Evolutionary conservation across 2,797 vertebrate genomes (phyloP), one percentile per base, ranked within the genome.

Genomic region (Dromococcyx pavoninus): DNA sequence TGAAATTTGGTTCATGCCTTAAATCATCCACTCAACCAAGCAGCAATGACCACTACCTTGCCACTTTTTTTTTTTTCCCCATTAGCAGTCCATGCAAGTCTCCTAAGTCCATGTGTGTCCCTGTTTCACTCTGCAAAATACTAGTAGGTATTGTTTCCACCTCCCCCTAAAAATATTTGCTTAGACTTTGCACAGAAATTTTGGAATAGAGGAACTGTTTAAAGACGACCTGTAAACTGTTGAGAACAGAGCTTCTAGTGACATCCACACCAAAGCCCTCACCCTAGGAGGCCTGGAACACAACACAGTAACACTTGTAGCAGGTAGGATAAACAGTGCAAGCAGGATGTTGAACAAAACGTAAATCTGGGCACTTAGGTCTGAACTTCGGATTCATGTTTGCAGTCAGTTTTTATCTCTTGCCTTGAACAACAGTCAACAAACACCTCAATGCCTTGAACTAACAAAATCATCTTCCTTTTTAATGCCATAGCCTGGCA

Each of bases 341-440:
- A 3, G 41, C 56, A 89, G 37, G 58, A 67, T 1, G 13, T 16
- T 37, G 64, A 57, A 39, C 64, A 60, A 33, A 33, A 43, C 27
- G 25, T 18, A 35, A 60, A 88, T 56, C 64, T 22, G 17, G 37
- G 76, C 70, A 86, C 65, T 81, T 70, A 69, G 37, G 13, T 37
- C n/a, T 75, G 58, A 43, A 51, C 51, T 86, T 89, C 79, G 78
- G 28, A 67, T 22, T 85, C 4, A 5, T 65, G 27, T 66, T 43
- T 88, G 74, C 32, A 91, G 89, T 86, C 56, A 88, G 48, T 37
- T 89, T 92, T 91, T 84, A 51, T 82, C 43, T 88, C 76, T 85
- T 72, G n/a, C 67, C 62, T 70, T 69, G 66, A 94, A 50, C 48
- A 74, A 44, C 14, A 71, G 79, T 51, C 91, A 94, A 41, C 32